These are phyloP conservation scores for Helicorthomorpha holstii DNA, from an alignment of 1,140 invertebrate genomes.

Conservation along the genomic window DNA sequence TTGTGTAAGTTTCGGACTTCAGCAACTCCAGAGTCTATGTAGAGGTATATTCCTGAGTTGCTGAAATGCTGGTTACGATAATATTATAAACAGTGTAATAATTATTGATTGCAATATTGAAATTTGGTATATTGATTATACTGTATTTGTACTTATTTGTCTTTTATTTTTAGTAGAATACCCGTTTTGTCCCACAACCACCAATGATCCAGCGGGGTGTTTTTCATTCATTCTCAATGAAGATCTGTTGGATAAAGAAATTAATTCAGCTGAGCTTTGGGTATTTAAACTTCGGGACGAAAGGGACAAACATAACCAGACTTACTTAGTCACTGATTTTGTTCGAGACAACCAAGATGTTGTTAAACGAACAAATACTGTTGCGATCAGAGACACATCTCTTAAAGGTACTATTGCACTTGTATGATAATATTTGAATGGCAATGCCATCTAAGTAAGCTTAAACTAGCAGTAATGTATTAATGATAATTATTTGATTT, in stretches of 20 bases:
- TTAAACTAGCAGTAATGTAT: too few species aligned
- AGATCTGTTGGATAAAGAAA: slow-evolving; percentile 45
- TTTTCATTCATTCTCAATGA: slow-evolving; percentile 45
- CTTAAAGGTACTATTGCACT: too few species aligned
- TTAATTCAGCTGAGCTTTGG: slow-evolving; percentile 56
- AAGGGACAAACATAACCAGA: slow-evolving; percentile 41
- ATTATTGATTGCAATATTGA: neutral
- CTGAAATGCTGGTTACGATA: neutral
- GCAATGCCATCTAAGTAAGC: too few species aligned
- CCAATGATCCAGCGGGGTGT: slow-evolving; percentile 39
- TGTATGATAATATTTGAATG: too few species aligned
- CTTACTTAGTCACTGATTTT: slow-evolving; percentile 59
- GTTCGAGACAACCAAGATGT: too few species aligned
- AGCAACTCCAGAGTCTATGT: too few species aligned
- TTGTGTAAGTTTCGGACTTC: too few species aligned
- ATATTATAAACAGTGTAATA: neutral
- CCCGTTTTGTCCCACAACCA: neutral
- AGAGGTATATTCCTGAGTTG: neutral
- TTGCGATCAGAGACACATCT: too few species aligned
- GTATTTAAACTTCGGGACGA: slow-evolving; percentile 49
- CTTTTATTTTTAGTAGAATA: slow-evolving; percentile 3
- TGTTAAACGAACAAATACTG: too few species aligned
- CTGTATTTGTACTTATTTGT: too few species aligned
- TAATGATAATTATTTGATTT: too few species aligned
- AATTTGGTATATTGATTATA: too few species aligned